Base-by-base conservation (phyloP, 2,797 vertebrate genomes). In the Scyliorhinus canicula region DNA sequence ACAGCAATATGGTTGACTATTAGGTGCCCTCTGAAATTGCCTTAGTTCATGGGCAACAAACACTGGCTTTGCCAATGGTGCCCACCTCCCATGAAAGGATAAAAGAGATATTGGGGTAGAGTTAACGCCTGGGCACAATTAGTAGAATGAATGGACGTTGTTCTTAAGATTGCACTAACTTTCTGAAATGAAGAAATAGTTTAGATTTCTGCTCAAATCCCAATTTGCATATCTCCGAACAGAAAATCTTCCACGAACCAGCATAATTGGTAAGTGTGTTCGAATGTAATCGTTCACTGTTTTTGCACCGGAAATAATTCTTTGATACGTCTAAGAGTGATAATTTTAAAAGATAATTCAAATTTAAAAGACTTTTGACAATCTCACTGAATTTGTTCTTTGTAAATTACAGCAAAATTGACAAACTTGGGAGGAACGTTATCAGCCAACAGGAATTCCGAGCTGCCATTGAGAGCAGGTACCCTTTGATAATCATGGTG, bases 361-460 rank as follows among this genome's bases (percentile, higher is more conserved):
- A 44, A 40, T n/a, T n/a, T n/a, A n/a, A n/a, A 90, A n/a, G 4
- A 50, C 47, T 50, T n/a, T 74, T 94, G 19, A 35, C 47, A 47
- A 50, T 93, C 67, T 94, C 50, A 69, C 65, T 94, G 12, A 50
- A 35, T 94, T n/a, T 74, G 4, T 86, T 47, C 82, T 28, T 26
- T 95, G 6, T 31, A 95, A 95, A 96, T 94, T 55, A 95, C 4
- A 96, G 96, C 95, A 97, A 96, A 95, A 91, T 82, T 44, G 95
- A 95, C 52, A 96, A 96, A 95, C 95, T 96, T 95, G 96, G 96
- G 63, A 96, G 95, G 96, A 96, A 96, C 9, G 55, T 96, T 2
- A 84, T 96, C 95, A 96, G 93, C 95, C 95, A 96, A 95, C 71
- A 96, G 94, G 95, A 96, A 95, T 97, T 97, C 95, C 50, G 95